Percentiles rank a stretch among this genome's conserved stretches.
Conservation (phyloP, 2,797 vertebrate genomes). For the Sebastiscus tertius region DNA sequence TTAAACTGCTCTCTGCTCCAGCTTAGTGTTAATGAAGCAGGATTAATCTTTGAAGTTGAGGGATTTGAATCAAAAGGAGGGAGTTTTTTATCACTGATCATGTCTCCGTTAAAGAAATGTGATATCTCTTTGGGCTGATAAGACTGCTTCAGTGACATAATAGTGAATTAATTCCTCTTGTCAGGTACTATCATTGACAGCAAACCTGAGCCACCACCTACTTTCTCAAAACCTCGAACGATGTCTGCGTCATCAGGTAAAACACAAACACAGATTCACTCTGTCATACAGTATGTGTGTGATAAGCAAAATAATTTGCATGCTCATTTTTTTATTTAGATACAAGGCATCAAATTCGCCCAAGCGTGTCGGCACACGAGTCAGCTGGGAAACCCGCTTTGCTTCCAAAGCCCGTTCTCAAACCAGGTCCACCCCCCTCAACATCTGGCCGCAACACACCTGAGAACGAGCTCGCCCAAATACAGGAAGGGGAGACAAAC, state of each 20-base stretch:
- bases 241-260: slow-evolving; percentile 95
- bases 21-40: slow-evolving; percentile 19
- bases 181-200: slow-evolving; percentile 95
- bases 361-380: slow-evolving; percentile 78
- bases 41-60: slow-evolving; percentile 27
- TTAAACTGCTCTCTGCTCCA: slow-evolving; percentile 14
- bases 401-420: slow-evolving; percentile 83
- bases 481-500: slow-evolving; percentile 69
- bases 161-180: neutral
- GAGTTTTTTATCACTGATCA: slow-evolving; percentile 12
- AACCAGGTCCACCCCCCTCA: slow-evolving; percentile 66
- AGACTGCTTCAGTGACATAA: neutral
- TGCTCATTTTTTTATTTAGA: slow-evolving; percentile 61
- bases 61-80: slow-evolving; percentile 30
- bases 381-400: slow-evolving; percentile 81
- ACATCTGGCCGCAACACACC: slow-evolving; percentile 77
- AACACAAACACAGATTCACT: neutral
- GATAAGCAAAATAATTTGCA: neutral
- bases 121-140: slow-evolving; percentile 10
- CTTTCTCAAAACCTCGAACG: slow-evolving; percentile 91
- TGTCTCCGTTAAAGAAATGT: slow-evolving; percentile 16
- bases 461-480: slow-evolving; percentile 77
- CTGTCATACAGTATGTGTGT: neutral
- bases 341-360: slow-evolving; percentile 81
- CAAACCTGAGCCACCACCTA: slow-evolving; percentile 87